These are phyloP conservation scores for Monodelphis domestica DNA, from an alignment of 2,797 vertebrate species.

Conservation along the genomic window DNA sequence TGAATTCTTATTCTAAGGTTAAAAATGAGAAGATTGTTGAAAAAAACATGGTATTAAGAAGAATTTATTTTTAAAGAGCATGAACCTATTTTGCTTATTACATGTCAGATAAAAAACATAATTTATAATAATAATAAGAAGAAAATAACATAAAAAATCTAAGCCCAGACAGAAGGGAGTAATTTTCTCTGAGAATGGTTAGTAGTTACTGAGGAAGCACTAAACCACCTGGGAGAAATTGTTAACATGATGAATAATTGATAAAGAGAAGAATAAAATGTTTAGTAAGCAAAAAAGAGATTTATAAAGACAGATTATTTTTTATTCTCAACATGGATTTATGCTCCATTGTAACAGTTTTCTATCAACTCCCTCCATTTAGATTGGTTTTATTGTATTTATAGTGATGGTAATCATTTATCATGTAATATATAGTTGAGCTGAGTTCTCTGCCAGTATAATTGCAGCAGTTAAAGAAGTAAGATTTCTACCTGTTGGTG, in stretches of 20 bases:
- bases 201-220: not conserved
- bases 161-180: not conserved
- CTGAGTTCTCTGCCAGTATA: not conserved
- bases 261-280: not conserved
- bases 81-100: not conserved
- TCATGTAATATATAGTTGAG: not conserved
- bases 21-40: too few species aligned
- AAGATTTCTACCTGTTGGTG: not conserved
- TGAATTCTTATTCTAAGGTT: not conserved
- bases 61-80: not conserved
- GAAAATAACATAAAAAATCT: not conserved
- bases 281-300: not conserved
- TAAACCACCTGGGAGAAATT: not conserved
- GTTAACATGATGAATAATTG: not conserved
- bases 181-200: not conserved
- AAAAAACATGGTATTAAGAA: not conserved
- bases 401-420: not conserved
- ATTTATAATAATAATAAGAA: not conserved
- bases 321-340: not conserved
- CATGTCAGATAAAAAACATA: not conserved
- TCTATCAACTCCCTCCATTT: constrained; percentile 5
- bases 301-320: not conserved
- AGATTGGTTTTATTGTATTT: not conserved
- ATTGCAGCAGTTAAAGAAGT: not conserved
- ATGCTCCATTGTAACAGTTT: not conserved